phyloP scores from a whole-genome alignment of 2,797 vertebrate genomes.

The Sardinella longiceps region DNA sequence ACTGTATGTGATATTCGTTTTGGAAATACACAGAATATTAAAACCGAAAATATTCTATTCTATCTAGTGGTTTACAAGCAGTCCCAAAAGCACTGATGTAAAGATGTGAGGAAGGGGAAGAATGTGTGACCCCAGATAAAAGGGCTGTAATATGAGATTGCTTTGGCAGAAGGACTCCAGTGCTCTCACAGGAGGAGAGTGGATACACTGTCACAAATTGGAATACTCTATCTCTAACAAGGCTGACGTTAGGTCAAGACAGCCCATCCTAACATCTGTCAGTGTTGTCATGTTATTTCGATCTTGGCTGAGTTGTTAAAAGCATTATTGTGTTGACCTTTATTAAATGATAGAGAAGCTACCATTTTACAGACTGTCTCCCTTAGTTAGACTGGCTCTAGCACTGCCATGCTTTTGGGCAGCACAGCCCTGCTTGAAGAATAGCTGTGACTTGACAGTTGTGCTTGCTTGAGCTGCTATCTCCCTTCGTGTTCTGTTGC shows the following conservation, averaged over 20 bases:
- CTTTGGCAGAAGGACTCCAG: not conserved
- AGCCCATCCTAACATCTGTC: not conserved
- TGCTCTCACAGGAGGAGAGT: not conserved
- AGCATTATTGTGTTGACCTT: not conserved
- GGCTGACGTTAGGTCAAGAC: not conserved
- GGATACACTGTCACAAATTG: not conserved
- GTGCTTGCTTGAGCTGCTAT: slow-evolving; percentile 17
- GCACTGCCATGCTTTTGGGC: not conserved
- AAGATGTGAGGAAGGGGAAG: too few relatives aligned
- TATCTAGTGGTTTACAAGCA: not conserved
- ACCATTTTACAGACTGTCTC: not conserved
- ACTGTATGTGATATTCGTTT: not conserved
- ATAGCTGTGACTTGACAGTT: slow-evolving; percentile 15
- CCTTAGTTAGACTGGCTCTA: not conserved
- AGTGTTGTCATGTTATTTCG: not conserved
- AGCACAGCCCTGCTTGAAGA: not conserved
- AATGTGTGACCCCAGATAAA: too few relatives aligned
- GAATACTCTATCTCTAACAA: not conserved
- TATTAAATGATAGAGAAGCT: not conserved
- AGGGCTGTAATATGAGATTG: not conserved
- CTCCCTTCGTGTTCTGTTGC: not conserved
- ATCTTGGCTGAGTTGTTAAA: not conserved
- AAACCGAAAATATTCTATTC: not conserved
- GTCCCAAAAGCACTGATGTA: not conserved
- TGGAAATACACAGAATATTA: not conserved